Evolutionary conservation across 2,888 invertebrate genomes (phyloP).

Genomic region (Acrobasis repandana): DNA sequence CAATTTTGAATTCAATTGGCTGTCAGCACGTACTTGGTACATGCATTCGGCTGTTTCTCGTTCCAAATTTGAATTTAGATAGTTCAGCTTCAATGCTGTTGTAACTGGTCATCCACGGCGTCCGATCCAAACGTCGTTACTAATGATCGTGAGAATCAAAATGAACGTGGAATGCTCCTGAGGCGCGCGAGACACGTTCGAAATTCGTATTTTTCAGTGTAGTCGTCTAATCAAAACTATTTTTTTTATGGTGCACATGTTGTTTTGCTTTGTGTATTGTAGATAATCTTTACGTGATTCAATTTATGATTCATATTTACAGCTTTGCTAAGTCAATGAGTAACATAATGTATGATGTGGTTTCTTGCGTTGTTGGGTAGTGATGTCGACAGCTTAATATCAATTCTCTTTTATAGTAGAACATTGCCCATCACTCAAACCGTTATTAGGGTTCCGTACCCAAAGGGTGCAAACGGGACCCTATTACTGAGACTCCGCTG

Average conservation of each 20-base stretch:
- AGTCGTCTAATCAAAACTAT: constrained; percentile 5
- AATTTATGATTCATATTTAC: constrained; percentile 1
- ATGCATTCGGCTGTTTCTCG: not conserved
- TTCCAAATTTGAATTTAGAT: constrained; percentile 20
- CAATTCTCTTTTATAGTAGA: too few relatives aligned
- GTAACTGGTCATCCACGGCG: constrained; percentile 31
- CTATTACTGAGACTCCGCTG: too few relatives aligned
- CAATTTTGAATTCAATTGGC: constrained; percentile 5
- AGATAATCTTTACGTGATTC: not conserved
- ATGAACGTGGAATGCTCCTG: constrained; percentile 1
- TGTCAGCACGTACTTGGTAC: not conserved
- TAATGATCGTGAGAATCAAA: constrained; percentile 22
- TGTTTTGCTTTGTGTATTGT: not conserved
- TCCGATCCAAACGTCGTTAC: constrained; percentile 19
- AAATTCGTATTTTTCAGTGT: constrained; percentile 41
- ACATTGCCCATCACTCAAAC: too few relatives aligned
- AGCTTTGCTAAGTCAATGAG: not conserved
- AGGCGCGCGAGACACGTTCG: constrained; percentile 28
- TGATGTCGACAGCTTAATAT: not conserved
- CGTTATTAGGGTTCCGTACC: too few relatives aligned
- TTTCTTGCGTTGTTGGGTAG: not conserved
- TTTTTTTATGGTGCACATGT: not conserved
- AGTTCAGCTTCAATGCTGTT: constrained; percentile 14
- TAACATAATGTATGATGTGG: not conserved
- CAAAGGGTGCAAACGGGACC: too few relatives aligned